These are phyloP conservation scores for Bursaphelenchus okinawaensis DNA, from an alignment of 2,888 invertebrate species.

Conservation along the genomic window DNA sequence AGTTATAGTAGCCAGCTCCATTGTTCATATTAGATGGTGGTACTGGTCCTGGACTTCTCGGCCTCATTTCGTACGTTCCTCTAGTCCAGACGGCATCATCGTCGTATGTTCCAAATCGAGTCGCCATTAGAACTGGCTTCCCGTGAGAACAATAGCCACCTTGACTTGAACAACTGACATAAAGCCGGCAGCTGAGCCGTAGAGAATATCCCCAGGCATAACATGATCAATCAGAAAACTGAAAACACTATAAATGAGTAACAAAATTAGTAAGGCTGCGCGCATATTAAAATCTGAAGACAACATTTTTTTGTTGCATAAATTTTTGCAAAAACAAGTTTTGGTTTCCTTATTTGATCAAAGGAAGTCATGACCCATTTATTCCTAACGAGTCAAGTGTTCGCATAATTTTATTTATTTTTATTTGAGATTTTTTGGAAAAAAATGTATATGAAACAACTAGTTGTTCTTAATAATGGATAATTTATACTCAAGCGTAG, in stretches of 20 bases:
- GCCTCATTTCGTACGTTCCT: conserved; percentile 15
- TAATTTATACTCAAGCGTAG: conserved; percentile 11
- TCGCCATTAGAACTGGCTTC: not conserved
- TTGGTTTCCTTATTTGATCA: too few species aligned
- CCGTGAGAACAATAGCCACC: not conserved
- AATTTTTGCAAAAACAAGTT: too few species aligned
- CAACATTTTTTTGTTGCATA: too few species aligned
- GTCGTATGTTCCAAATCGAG: conserved; percentile 14
- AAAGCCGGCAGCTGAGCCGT: not conserved
- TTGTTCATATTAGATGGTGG: conserved; percentile 14
- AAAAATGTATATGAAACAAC: not conserved
- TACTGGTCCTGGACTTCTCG: conserved; percentile 8
- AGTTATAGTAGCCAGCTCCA: not conserved
- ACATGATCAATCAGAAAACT: not conserved
- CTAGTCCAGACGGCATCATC: conserved; percentile 27
- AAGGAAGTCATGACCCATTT: too few species aligned
- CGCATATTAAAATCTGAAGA: too few species aligned
- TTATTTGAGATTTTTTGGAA: not conserved
- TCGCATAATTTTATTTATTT: not conserved
- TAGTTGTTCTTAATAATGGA: conserved; percentile 12
- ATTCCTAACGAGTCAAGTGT: not conserved
- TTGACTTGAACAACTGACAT: not conserved
- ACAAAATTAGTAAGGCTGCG: too few species aligned
- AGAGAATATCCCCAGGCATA: not conserved
- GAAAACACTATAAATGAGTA: too few species aligned